Percentiles rank a stretch among this genome's conserved stretches.
These are phyloP conservation scores for Peromyscus californicus DNA, from an alignment of 2,113 vertebrate species.

Conservation along the genomic window DNA sequence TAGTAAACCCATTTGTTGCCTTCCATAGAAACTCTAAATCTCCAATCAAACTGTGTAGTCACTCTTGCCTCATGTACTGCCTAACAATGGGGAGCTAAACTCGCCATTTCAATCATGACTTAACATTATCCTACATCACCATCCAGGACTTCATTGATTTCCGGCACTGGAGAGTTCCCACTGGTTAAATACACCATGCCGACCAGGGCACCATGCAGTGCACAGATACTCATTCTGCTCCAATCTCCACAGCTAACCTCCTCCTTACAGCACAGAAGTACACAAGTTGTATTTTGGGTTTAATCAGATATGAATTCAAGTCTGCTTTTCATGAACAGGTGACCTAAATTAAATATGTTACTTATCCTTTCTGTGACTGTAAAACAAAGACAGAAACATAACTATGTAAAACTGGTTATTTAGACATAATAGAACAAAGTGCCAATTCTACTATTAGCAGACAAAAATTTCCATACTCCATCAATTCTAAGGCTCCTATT, in stretches of 20 bases:
- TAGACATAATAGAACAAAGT: neutral
- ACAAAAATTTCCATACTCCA: neutral
- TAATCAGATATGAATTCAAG: constrained; percentile 13
- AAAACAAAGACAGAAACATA: constrained; percentile 11
- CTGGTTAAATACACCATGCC: neutral
- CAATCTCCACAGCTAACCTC: neutral
- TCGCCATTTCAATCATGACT: neutral
- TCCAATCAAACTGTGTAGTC: neutral
- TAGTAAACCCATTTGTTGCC: neutral
- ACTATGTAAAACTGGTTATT: neutral
- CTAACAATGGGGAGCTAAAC: neutral
- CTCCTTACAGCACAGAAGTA: neutral
- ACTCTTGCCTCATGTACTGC: neutral
- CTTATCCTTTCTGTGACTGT: neutral
- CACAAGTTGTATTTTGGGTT: neutral
- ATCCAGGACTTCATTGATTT: neutral
- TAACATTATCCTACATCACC: neutral
- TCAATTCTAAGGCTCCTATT: neutral
- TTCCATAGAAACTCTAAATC: constrained; percentile 30
- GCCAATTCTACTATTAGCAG: neutral
- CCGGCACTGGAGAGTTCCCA: neutral
- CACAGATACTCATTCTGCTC: neutral
- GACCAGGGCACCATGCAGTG: neutral
- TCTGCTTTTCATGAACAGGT: neutral
- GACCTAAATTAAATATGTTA: neutral